phyloP scores from a whole-genome alignment of 2,113 vertebrate genomes.

The Sciurus niger region DNA sequence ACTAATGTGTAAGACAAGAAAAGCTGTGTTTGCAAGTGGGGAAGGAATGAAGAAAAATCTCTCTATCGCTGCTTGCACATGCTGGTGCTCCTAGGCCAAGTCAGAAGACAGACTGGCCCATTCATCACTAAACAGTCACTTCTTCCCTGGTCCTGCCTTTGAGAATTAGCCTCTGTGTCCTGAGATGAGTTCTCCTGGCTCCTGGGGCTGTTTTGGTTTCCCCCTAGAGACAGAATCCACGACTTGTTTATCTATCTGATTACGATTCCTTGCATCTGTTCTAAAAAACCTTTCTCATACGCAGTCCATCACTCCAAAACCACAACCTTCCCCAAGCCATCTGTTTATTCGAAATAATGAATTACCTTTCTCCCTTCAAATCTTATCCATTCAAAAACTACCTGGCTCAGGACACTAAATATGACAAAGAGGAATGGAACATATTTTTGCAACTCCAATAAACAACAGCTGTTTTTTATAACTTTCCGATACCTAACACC shows the following conservation, averaged over 20 bases:
- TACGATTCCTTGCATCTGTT: not conserved
- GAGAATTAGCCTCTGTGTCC: not conserved
- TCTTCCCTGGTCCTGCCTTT: not conserved
- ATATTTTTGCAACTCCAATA: not conserved
- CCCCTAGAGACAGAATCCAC: not conserved
- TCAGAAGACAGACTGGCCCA: not conserved
- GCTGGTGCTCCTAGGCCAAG: not conserved
- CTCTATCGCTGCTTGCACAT: not conserved
- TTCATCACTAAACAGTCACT: not conserved
- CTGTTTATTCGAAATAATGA: conserved; percentile 31
- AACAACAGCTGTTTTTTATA: not conserved
- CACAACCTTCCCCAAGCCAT: not conserved
- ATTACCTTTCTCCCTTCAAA: not conserved
- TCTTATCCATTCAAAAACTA: conserved; percentile 22
- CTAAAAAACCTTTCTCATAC: not conserved
- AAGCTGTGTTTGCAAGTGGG: conserved; percentile 40
- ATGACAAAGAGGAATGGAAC: conserved; percentile 1
- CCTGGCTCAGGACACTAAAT: not conserved
- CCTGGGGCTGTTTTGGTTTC: not conserved
- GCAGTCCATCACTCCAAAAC: not conserved
- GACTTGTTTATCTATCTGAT: not conserved
- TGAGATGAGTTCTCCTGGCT: not conserved
- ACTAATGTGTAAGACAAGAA: conserved; percentile 31
- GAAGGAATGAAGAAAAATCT: conserved; percentile 58
- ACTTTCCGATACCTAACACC: not conserved